A percentile compares a stretch with the other conserved stretches of the same genome.
These are phyloP conservation scores for Marcusenius ussheri DNA, from an alignment of 2,113 vertebrate genomes.

Conservation along the genomic window DNA sequence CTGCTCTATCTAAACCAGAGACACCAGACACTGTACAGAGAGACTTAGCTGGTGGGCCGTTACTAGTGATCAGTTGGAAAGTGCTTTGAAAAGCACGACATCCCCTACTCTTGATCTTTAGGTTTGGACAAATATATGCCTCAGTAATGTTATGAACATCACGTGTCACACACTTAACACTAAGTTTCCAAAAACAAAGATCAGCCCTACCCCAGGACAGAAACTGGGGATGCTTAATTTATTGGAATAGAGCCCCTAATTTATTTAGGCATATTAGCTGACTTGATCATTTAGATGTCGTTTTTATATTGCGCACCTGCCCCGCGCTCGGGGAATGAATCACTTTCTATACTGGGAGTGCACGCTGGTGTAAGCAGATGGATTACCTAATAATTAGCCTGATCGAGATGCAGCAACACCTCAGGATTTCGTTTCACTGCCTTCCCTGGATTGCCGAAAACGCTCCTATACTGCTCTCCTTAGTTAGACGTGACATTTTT, in stretches of 20 bases:
- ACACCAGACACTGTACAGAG: neutral
- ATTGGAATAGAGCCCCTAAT: neutral
- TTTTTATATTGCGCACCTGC: neutral
- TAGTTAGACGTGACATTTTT: neutral
- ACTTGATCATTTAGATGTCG: neutral
- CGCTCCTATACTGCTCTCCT: neutral
- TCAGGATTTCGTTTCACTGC: neutral
- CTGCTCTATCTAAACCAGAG: neutral
- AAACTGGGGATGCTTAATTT: neutral
- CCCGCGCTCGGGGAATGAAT: neutral
- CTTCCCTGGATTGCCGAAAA: neutral
- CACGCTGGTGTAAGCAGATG: neutral
- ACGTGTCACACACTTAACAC: neutral
- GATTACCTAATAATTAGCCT: neutral
- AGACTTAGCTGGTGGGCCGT: neutral
- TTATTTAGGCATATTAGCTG: neutral
- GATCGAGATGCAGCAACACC: neutral
- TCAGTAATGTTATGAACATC: neutral
- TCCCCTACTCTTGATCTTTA: neutral
- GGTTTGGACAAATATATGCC: neutral
- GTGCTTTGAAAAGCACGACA: neutral
- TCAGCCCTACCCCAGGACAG: neutral
- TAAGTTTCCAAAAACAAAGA: neutral
- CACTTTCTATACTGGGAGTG: neutral
- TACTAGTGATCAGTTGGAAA: neutral